Percentiles rank a stretch among this genome's conserved stretches.
Conservation (phyloP, 2,113 vertebrate genomes). For the Alexandromys fortis region DNA sequence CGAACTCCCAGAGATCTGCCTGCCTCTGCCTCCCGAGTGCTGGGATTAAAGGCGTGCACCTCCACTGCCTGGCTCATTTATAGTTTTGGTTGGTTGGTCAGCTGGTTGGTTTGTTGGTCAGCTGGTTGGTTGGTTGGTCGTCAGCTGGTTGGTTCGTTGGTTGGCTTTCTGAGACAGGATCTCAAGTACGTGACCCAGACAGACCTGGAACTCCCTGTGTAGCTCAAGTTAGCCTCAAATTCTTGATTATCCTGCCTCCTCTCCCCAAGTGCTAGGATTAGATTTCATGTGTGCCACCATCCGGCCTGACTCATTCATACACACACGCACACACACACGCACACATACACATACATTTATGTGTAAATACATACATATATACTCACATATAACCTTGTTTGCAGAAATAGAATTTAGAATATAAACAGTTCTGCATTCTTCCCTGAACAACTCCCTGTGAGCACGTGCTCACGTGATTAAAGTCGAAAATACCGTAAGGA, state of each 20-base stretch:
- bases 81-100: too few species aligned
- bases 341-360: too few species aligned
- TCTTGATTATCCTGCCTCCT: background rate
- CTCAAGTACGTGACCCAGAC: background rate
- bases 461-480: background rate
- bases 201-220: background rate
- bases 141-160: background rate
- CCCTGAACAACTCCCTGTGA: background rate
- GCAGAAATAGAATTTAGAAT: conserved; percentile 20
- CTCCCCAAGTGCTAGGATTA: background rate
- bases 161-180: background rate
- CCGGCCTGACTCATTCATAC: background rate
- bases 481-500: background rate
- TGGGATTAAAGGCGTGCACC: too few species aligned
- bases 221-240: background rate
- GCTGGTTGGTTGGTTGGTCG: too few species aligned
- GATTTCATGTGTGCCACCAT: background rate
- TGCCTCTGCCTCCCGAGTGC: too few species aligned
- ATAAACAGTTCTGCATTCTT: background rate
- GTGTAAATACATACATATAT: background rate
- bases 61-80: too few species aligned
- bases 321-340: too few species aligned
- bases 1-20: too few species aligned
- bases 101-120: background rate
- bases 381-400: background rate